These are phyloP conservation scores for Cyprinella venusta DNA, from an alignment of 2,797 vertebrate species.

Conservation along the genomic window DNA sequence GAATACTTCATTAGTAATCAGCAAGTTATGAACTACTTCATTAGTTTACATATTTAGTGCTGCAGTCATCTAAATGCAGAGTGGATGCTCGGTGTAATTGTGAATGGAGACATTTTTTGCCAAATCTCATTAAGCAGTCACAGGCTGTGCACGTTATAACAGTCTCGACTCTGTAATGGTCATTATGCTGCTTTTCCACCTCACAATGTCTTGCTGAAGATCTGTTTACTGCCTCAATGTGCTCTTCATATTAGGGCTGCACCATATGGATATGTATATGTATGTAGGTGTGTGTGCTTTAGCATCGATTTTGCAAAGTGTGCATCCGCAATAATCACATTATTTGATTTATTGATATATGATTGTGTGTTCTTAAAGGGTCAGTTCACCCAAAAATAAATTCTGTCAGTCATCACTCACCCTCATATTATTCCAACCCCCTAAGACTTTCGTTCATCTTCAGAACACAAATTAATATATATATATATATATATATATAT, in stretches of 20 bases:
- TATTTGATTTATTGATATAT: too few species aligned
- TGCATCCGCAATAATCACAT: background rate
- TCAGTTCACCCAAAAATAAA: too few species aligned
- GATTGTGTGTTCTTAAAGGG: background rate
- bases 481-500: too few species aligned
- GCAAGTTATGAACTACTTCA: background rate
- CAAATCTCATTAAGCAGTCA: slow-evolving; percentile 52
- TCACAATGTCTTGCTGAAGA: slow-evolving; percentile 13
- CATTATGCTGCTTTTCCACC: background rate
- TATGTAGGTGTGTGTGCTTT: background rate
- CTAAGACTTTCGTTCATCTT: too few species aligned
- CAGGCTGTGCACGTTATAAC: background rate
- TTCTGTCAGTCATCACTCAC: too few species aligned
- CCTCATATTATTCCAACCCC: too few species aligned
- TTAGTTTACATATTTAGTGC: slow-evolving; percentile 6
- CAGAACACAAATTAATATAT: too few species aligned
- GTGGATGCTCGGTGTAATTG: slow-evolving; percentile 15
- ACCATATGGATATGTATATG: background rate
- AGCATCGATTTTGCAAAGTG: background rate
- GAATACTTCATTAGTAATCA: too few species aligned
- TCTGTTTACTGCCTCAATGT: slow-evolving; percentile 12
- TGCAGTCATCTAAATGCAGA: slow-evolving; percentile 14
- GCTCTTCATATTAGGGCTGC: background rate
- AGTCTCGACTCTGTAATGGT: slow-evolving; percentile 4
- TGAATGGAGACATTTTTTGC: slow-evolving; percentile 27